Evolutionary conservation across 2,888 invertebrate genomes (phyloP), one percentile per base, ranked within the genome.

Genomic region (Homarus gammarus): DNA sequence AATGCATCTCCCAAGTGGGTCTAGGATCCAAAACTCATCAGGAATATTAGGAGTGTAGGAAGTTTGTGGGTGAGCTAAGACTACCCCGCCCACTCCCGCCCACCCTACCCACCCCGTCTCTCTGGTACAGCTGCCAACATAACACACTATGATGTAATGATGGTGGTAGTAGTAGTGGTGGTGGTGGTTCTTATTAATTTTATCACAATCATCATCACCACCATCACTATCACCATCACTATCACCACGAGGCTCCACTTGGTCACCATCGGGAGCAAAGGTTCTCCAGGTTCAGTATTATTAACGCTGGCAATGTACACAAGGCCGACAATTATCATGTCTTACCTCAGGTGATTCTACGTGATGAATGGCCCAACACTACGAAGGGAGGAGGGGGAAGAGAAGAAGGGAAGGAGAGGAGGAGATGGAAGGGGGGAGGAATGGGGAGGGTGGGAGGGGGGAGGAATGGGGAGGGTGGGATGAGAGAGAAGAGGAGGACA

Each of bases 1-100:
- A 33, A 83, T 83, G 83, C 83, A 83, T 83, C 72, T 72, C 70
- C 49, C 70, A 82, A 70, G n/a, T 49, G 33, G 33, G 22, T 22
- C 2, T 18, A 36, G 83, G 82, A 70, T 72, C 49, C 31, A 70
- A 83, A 83, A 83, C 49, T 72, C 83, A 83, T 83, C 83, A 83
- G 70, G 70, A 83, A 51, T 72, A 83, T 83, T 83, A 83, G 70
- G 72, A 83, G 49, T 49, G 31, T 33, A 72, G 31, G 49, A 83
- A 83, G 70, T 83, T 83, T 49, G 49, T 31, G 8, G 38, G 40
- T 22, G 79, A 51, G 51, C 56, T 36, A 56, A 36, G 22, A 70
- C 18, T 31, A 70, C 70, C 70, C n/a, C 70, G 10, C 8, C 49
- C 1, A 49, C 49, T 12, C 5, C n/a, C 44, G 12, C 44, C n/a